These are phyloP conservation scores for Sesamia inferens DNA, from an alignment of 2,888 invertebrate genomes.

Conservation along the genomic window DNA sequence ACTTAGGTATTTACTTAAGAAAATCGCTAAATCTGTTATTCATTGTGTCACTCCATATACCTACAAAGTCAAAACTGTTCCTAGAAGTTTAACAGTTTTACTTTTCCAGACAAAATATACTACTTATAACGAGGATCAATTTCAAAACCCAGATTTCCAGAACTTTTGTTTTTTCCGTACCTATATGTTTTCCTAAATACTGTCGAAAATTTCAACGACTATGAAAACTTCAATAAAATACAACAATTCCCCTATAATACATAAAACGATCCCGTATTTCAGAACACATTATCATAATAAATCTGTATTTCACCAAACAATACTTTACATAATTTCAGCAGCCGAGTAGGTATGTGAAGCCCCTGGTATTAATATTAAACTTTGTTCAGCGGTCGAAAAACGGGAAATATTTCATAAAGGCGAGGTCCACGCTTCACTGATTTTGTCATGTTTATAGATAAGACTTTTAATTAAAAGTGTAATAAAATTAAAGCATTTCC, in stretches of 20 bases:
- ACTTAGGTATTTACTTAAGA: background rate
- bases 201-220: no score
- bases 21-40: background rate
- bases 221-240: background rate
- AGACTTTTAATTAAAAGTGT: slow-evolving; percentile 11
- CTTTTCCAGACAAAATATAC: background rate
- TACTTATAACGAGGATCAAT: background rate
- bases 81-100: background rate
- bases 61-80: background rate
- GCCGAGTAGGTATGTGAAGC: slow-evolving; percentile 3
- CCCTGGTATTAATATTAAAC: slow-evolving; percentile 32
- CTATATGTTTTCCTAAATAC: background rate
- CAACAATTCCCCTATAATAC: background rate
- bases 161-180: background rate
- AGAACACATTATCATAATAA: slow-evolving; percentile 17
- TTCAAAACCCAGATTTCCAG: background rate
- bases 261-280: slow-evolving; percentile 9
- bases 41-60: background rate
- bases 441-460: slow-evolving; percentile 16
- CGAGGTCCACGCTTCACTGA: background rate
- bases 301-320: slow-evolving; percentile 24
- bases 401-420: slow-evolving; percentile 30
- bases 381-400: slow-evolving; percentile 26
- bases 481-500: slow-evolving; percentile 3
- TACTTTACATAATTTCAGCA: slow-evolving; percentile 26